Conservation (phyloP, 1,140 invertebrate species). For the Mamestra configurata region DNA sequence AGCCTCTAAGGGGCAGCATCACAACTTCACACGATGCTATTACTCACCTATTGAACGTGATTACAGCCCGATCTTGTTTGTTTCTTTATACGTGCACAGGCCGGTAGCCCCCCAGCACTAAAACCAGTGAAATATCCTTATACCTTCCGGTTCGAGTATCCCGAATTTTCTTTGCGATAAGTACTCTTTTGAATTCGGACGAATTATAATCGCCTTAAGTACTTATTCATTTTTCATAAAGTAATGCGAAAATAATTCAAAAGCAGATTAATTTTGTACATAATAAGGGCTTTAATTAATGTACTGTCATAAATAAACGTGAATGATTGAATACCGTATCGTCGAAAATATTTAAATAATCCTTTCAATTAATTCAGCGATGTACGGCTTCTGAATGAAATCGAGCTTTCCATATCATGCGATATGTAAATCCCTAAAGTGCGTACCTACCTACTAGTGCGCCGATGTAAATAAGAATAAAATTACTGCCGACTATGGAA, state of each 20-base stretch:
- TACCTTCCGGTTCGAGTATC: background rate
- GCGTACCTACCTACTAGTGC: background rate
- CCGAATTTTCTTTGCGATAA: background rate
- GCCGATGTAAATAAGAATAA: conserved; percentile 33
- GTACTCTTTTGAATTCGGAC: background rate
- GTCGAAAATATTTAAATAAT: conserved; percentile 7
- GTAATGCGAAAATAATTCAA: background rate
- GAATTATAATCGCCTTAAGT: background rate
- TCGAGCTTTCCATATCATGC: conserved; percentile 1
- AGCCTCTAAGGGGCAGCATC: conserved; percentile 36
- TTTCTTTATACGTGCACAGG: conserved; percentile 22
- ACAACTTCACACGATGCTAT: conserved; percentile 50
- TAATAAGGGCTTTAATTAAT: background rate
- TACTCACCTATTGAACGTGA: conserved; percentile 55
- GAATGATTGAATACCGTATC: background rate
- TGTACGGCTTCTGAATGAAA: background rate
- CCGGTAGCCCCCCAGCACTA: background rate
- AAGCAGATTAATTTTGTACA: conserved; percentile 4
- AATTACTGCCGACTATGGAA: conserved; percentile 6
- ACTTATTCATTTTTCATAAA: background rate
- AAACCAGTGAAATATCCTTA: background rate
- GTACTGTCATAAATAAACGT: conserved; percentile 9
- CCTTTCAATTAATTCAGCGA: conserved; percentile 22
- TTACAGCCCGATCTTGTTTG: conserved; percentile 49
- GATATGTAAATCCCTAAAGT: conserved; percentile 15